A percentile compares a stretch with the other conserved stretches of the same genome.
These are phyloP conservation scores for Jacana jacana DNA, from an alignment of 2,113 vertebrate genomes.

Conservation along the genomic window DNA sequence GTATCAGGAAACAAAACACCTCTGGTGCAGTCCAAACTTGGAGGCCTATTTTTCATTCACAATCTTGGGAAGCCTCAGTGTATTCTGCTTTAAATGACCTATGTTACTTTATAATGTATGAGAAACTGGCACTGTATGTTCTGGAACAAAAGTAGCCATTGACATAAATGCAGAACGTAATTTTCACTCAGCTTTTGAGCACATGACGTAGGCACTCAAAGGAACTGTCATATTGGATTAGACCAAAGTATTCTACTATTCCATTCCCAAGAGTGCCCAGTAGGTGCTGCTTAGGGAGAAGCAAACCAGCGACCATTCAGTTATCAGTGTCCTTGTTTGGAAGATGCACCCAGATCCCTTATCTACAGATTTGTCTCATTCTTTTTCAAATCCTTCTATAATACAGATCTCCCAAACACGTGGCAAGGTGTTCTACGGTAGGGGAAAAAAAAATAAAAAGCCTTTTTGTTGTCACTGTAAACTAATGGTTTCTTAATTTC, in stretches of 20 bases:
- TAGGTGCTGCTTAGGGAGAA: background rate
- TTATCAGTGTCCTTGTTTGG: rapidly evolving
- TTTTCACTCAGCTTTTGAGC: background rate
- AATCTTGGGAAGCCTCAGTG: background rate
- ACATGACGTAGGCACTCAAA: background rate
- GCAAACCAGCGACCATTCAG: background rate
- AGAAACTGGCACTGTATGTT: background rate
- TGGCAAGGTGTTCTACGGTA: background rate
- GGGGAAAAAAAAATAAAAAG: background rate
- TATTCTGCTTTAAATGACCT: background rate
- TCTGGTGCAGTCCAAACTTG: background rate
- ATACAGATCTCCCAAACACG: background rate
- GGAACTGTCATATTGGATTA: background rate
- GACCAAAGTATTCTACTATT: background rate
- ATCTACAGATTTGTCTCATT: background rate
- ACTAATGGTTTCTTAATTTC: background rate
- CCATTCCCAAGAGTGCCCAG: background rate
- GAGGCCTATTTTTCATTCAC: background rate
- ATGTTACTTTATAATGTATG: background rate
- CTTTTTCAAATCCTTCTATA: background rate
- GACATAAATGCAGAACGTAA: background rate
- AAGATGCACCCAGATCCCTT: background rate
- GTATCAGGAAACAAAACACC: background rate
- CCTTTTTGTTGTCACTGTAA: background rate
- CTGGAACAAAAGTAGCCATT: background rate